Evolutionary conservation across 2,888 invertebrate genomes (phyloP).

Genomic region (Metacarcinus magister): DNA sequence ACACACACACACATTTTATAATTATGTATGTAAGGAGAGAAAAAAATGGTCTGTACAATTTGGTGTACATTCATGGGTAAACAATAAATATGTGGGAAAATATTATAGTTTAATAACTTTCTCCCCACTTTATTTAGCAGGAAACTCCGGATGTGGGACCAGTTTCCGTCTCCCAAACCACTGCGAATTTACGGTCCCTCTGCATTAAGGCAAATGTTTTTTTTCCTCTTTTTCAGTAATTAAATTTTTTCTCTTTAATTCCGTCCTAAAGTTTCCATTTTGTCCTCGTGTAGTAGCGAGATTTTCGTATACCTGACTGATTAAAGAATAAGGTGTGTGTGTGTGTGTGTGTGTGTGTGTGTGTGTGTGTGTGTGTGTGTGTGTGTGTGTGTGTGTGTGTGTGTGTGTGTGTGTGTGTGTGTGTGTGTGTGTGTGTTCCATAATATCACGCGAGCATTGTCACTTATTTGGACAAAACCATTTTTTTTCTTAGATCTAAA

Average conservation of each 20-base stretch:
- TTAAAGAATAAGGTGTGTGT: not conserved
- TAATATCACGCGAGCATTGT: too few relatives aligned
- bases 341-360: too few relatives aligned
- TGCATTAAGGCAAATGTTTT: constrained; percentile 26
- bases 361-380: too few relatives aligned
- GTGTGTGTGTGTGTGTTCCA: not conserved
- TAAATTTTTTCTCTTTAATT: constrained; percentile 9
- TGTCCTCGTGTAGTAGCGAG: not conserved
- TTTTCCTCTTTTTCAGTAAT: not conserved
- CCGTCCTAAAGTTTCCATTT: constrained; percentile 13
- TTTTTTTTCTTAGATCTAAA: not conserved
- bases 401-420: too few relatives aligned
- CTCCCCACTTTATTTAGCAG: constrained; percentile 4
- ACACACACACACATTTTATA: not conserved
- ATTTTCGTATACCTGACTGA: constrained; percentile 1
- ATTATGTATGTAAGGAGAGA: not conserved
- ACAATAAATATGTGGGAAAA: constrained; percentile 1
- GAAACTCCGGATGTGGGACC: constrained; percentile 1
- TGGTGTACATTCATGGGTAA: constrained; percentile 11
- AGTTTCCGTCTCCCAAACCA: constrained; percentile 14
- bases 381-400: too few relatives aligned
- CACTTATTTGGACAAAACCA: not conserved
- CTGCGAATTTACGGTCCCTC: not conserved
- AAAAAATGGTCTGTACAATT: not conserved
- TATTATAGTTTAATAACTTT: constrained; percentile 26